These are phyloP conservation scores for Propithecus perrieri DNA, from an alignment of 2,797 vertebrate species.

Conservation along the genomic window DNA sequence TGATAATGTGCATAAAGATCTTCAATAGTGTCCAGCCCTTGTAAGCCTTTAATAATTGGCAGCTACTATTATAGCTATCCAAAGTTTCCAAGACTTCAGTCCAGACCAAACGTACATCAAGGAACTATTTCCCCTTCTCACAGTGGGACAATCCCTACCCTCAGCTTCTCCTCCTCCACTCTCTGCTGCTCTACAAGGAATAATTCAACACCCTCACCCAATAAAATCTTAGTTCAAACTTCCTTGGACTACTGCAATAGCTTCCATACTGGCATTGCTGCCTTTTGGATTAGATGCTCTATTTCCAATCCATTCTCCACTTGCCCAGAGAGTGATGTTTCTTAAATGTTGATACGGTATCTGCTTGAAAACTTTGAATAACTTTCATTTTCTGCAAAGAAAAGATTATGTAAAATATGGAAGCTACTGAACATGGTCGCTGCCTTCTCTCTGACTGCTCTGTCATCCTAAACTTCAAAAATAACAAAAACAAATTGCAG, in stretches of 20 bases:
- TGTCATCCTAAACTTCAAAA: not conserved
- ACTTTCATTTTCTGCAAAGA: constrained; percentile 20
- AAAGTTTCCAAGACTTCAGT: not conserved
- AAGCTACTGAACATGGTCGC: not conserved
- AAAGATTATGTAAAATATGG: not conserved
- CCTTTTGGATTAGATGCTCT: not conserved
- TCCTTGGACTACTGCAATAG: not conserved
- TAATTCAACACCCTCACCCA: not conserved
- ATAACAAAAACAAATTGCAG: not conserved
- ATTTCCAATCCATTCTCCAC: not conserved
- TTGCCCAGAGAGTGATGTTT: not conserved
- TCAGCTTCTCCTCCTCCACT: not conserved
- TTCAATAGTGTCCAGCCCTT: not conserved
- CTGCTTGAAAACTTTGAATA: constrained; percentile 18
- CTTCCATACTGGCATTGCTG: not conserved
- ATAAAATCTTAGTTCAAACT: not conserved
- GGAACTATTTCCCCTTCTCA: not conserved
- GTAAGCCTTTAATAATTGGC: not conserved
- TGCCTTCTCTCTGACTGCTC: not conserved
- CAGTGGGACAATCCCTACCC: not conserved
- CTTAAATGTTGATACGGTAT: not conserved
- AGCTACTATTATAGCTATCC: not conserved
- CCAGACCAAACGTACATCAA: not conserved
- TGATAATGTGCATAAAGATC: not conserved
- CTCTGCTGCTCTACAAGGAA: not conserved